Base-by-base conservation (phyloP, 1,140 invertebrate species). In the Tenebrio molitor region DNA sequence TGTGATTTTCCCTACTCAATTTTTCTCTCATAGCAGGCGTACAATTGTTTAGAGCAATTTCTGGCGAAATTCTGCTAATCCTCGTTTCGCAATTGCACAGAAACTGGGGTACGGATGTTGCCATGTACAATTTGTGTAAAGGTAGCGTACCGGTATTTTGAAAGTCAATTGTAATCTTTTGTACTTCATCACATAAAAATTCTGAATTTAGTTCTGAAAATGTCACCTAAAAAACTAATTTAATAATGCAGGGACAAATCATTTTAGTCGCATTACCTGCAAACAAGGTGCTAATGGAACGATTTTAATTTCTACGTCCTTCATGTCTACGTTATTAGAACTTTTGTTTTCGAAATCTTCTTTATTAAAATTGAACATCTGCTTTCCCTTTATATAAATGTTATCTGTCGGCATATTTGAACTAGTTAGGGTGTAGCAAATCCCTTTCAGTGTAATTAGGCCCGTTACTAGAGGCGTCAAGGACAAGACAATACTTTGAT, bases 111-210 rank as follows among this genome's bases (percentile, higher is more conserved):
- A 89, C 87, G 1, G 89, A 89, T 0, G 90, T 90, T 1, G 88
- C 90, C 17, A 94, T 81, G 68, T 90, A 84, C 16, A 94, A 83
- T 76, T 89, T 89, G 50, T 86, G 86, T 74, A 94, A 82, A 1
- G 89, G 84, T 8, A 89, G 86, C 15, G 87, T 88, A 7, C 93
- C 92, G 23, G 87, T 85, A 78, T 94, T 95, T 41, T 86, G 87
- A 21, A 95, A 86, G 64, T 90, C 88, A 1, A 94, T 84, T 41
- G 88, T 87, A 2, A 93, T 81, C 23, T 83, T 86, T 77, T 90
- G 88, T 29, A 95, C 85, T 83, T 95, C 92, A 3, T 92, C 91
- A 77, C 90, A 91, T 39, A 94, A 82, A 78, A 93, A 87, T 63
- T 91, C 88, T 0, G 85, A 81, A 53, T 86, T 88, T n/a, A 92